Percentiles rank a stretch among this genome's conserved stretches.
These are phyloP conservation scores for Dynastes hyllus DNA, from an alignment of 2,888 invertebrate species.

Conservation along the genomic window DNA sequence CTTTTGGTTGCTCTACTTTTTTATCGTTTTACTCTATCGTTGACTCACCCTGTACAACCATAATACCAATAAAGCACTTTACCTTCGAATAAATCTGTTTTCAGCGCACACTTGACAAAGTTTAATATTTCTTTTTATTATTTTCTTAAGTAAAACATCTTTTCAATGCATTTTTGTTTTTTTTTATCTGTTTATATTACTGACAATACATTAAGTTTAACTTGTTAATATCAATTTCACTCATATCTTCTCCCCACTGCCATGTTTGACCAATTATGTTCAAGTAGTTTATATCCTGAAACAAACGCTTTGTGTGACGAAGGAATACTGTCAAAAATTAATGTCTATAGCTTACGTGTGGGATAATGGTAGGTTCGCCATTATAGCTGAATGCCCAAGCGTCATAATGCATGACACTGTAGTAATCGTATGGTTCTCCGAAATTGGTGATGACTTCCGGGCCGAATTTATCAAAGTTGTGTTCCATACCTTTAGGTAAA, in stretches of 20 bases:
- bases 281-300: constrained; percentile 19
- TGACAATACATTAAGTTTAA: constrained; percentile 44
- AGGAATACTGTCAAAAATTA: background rate
- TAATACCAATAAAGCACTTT: too few species aligned
- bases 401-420: constrained; percentile 84
- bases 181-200: background rate
- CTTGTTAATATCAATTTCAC: constrained; percentile 41
- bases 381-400: constrained; percentile 80
- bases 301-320: background rate
- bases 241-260: constrained; percentile 26
- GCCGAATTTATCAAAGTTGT: constrained; percentile 77
- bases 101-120: too few species aligned
- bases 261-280: constrained; percentile 14
- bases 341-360: constrained; percentile 20
- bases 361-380: constrained; percentile 77
- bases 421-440: constrained; percentile 80
- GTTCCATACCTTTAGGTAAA: constrained; percentile 68
- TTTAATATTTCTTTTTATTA: too few species aligned
- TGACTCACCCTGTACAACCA: too few species aligned
- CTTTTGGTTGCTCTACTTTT: too few species aligned
- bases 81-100: too few species aligned
- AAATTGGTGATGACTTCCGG: constrained; percentile 78
- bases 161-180: background rate
- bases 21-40: too few species aligned
- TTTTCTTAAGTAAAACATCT: too few species aligned